Conservation (phyloP, 2,888 invertebrate species). For the Dicyrtoma fusca region DNA sequence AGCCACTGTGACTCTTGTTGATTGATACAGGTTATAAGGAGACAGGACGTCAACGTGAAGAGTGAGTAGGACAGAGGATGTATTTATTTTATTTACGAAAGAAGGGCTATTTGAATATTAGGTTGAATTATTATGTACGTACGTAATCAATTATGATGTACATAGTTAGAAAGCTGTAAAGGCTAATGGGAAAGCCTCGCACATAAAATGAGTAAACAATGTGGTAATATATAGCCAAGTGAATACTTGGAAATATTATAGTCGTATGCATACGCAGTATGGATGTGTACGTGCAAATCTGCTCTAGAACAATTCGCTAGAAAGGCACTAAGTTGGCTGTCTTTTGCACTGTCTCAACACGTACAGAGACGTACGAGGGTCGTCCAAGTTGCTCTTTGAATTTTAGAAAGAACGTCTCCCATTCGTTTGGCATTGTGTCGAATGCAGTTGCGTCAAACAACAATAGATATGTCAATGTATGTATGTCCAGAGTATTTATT, state of each 20-base stretch:
- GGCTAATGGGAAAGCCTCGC: too few species aligned
- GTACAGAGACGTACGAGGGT: too few species aligned
- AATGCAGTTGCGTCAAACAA: too few species aligned
- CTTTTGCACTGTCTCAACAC: too few species aligned
- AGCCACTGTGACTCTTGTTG: neutral
- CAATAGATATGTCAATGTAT: neutral
- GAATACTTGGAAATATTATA: neutral
- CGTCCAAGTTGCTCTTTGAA: too few species aligned
- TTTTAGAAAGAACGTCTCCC: neutral
- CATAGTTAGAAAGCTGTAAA: neutral
- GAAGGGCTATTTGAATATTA: constrained; percentile 22
- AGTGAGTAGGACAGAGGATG: constrained; percentile 1
- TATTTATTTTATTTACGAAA: neutral
- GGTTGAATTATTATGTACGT: neutral
- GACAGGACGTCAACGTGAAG: neutral
- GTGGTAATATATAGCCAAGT: too few species aligned
- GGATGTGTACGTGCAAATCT: neutral
- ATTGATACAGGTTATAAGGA: neutral
- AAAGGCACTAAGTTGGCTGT: too few species aligned
- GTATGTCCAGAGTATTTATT: constrained; percentile 5
- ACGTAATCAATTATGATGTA: neutral
- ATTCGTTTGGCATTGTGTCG: neutral
- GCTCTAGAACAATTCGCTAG: neutral
- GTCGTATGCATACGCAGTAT: neutral
- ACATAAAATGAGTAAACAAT: too few species aligned